Base-by-base conservation (phyloP, 2,888 invertebrate species). In the Cantharis rufa region DNA sequence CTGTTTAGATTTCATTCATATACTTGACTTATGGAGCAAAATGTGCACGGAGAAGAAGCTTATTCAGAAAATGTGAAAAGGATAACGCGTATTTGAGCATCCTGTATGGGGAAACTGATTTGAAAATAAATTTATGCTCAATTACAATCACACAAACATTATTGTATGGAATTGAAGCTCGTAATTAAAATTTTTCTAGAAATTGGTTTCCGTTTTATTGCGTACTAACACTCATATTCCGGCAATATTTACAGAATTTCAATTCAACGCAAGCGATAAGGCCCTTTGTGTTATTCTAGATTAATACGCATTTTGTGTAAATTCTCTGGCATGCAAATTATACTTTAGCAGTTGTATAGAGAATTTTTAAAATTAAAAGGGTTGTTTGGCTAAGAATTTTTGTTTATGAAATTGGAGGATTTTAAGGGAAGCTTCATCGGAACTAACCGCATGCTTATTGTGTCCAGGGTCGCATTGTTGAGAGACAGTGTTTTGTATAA, bases 401-500 rank as follows among this genome's bases (percentile, higher is more conserved):
- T 71, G 71, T 71, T 32, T 64, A 62, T 70, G 73, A 68, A 77
- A 77, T 77, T 70, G 64, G 73, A 70, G 73, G 76, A 70, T 77
- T 66, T 73, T 73, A 74, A 71, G 69, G 71, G 62, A 62, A 71
- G 71, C 69, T 75, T 69, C 63, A 70, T 69, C 24, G 74, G 62
- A 69, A 74, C 79, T 71, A 77, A 71, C 77, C 75, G 76, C 72
- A 75, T 81, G 78, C 81, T 82, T 82, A 81, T 79, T 80, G 81
- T 78, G 68, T 78, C 78, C 78, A 80, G 82, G 83, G 82, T 83
- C 82, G 83, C 84, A 84, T 85, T 85, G 84, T 85, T 82, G 82
- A 80, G 82, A 83, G 85, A 85, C 84, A 84, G 84, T 84, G 85
- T 85, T 85, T 85, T 84, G 84, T 84, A 85, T 86, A 86, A 86